Conservation (phyloP, 64 coral and sea anemone species). For the Montipora sp. region DNA sequence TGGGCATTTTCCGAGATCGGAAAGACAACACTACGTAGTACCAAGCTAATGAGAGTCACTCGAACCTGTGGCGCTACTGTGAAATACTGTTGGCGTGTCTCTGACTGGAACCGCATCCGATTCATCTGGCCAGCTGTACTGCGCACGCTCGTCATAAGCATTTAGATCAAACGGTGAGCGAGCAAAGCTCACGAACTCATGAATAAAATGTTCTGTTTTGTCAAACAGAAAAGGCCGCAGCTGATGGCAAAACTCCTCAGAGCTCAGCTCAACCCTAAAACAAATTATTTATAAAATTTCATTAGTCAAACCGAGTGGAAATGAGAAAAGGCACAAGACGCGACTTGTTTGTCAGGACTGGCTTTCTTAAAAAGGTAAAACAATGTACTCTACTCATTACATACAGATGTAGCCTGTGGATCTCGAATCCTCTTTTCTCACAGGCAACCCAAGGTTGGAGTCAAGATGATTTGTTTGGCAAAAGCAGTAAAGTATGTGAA, state of each 20-base stretch:
- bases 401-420: too few species aligned
- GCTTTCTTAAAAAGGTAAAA: too few species aligned
- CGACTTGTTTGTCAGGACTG: too few species aligned
- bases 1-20: too few species aligned
- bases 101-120: neutral
- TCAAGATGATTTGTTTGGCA: too few species aligned
- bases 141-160: conserved; percentile 84
- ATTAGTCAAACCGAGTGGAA: too few species aligned
- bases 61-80: conserved; percentile 72
- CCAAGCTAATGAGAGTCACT: neutral
- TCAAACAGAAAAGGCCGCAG: conserved; percentile 81
- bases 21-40: too few species aligned
- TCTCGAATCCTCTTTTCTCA: too few species aligned
- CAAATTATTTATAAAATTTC: neutral
- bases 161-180: conserved; percentile 89
- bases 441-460: too few species aligned
- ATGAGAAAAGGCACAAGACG: too few species aligned
- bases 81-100: conserved; percentile 72
- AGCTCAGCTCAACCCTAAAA: conserved; percentile 74
- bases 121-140: conserved; percentile 63
- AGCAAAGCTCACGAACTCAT: conserved; percentile 92
- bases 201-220: conserved; percentile 87
- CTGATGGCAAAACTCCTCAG: conserved; percentile 75
- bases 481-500: too few species aligned
- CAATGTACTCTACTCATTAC: too few species aligned